phyloP scores from a whole-genome alignment of 2,113 vertebrate species.

The Probosciger aterrimus region DNA sequence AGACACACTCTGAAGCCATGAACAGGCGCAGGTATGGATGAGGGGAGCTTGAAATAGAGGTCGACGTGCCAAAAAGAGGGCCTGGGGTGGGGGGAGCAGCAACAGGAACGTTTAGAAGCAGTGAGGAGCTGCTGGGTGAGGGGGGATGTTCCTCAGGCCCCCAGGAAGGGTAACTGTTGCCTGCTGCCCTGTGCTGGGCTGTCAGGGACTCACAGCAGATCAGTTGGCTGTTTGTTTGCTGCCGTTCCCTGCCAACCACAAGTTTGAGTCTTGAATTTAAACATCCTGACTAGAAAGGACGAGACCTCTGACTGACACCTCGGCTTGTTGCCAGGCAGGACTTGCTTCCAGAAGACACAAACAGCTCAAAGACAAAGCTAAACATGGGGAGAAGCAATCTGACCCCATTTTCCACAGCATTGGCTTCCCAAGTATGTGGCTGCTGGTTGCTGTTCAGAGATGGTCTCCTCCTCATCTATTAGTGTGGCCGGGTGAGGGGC shows the following conservation, averaged over 20 bases:
- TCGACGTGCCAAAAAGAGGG: neutral
- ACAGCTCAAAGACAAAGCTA: neutral
- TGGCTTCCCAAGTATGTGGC: neutral
- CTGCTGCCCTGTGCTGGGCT: neutral
- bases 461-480: neutral
- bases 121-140: neutral
- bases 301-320: neutral
- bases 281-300: neutral
- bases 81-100: neutral
- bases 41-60: neutral
- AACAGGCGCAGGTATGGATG: neutral
- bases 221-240: neutral
- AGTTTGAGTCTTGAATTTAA: neutral
- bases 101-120: neutral
- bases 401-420: neutral
- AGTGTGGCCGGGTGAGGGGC: neutral
- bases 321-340: neutral
- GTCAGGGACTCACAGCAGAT: neutral
- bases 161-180: neutral
- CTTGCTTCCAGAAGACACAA: constrained; percentile 18
- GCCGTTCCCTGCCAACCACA: neutral
- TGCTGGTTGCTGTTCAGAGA: neutral
- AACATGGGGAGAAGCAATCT: neutral
- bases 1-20: neutral
- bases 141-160: neutral